phyloP scores from a whole-genome alignment of 2,888 invertebrate species.

The Ophioninae sp. region DNA sequence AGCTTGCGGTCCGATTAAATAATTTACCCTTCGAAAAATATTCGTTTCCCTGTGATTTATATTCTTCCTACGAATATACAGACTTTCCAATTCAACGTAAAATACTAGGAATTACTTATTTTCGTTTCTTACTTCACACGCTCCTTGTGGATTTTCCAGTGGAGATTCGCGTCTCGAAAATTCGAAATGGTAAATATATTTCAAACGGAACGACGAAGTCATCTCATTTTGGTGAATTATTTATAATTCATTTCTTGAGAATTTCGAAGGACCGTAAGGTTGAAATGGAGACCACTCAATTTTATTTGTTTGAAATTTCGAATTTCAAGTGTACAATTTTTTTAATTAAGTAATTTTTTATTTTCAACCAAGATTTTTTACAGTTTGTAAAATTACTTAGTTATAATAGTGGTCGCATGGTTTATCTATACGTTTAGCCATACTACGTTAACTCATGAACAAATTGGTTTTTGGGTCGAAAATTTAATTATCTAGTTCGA shows the following conservation, averaged over 20 bases:
- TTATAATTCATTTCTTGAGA: background rate
- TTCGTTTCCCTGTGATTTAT: slow-evolving; percentile 29
- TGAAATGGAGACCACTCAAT: no score
- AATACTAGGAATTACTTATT: background rate
- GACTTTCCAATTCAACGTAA: no score
- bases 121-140: background rate
- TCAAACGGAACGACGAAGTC: background rate
- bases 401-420: background rate
- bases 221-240: background rate
- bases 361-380: background rate
- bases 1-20: slow-evolving; percentile 17
- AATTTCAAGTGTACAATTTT: background rate
- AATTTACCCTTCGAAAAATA: slow-evolving; percentile 29
- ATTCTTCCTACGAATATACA: background rate
- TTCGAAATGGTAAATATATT: background rate
- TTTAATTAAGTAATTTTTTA: no score
- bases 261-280: background rate
- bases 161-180: background rate
- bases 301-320: background rate
- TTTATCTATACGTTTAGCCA: background rate
- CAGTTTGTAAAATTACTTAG: background rate
- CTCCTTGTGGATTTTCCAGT: background rate
- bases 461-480: background rate
- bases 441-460: background rate
- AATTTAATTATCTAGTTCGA: no score